Evolutionary conservation across 2,888 invertebrate species (phyloP), one percentile per base, ranked within the genome.

Genomic region (Endotricha flammealis): DNA sequence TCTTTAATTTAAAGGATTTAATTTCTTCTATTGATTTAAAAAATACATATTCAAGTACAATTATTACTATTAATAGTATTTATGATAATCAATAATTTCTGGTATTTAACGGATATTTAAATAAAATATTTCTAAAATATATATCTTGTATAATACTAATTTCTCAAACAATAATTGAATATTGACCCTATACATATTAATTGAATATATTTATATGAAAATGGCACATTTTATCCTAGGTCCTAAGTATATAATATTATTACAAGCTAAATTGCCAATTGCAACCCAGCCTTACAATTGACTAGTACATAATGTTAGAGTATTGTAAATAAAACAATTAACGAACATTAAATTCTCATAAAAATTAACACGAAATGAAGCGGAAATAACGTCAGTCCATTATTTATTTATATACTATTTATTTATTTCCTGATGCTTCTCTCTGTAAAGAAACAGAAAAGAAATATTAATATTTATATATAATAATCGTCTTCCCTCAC

Each of bases 231-330:
- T 64, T 54, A 68, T 48, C 67, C 72, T 75, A 70, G 38, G 39
- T 27, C 42, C 65, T 72, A 73, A 48, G 33, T 50, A n/a, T n/a
- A n/a, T n/a, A n/a, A n/a, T n/a, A n/a, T n/a, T n/a, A 66, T 57
- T 73, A 75, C 67, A 72, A 41, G 46, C 53, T 66, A 65, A n/a
- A 29, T 52, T 46, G 75, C 57, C 80, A 80, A 78, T 74, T 71
- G 78, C 57, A 83, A 76, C 85, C 85, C 85, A 86, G 81, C 85
- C 85, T 77, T 82, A 71, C 80, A 75, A 79, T 71, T 73, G 82
- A 73, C 80, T 46, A 45, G 47, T 50, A 54, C 42, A 56, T 47
- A 52, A 31, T 30, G 39, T 39, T 41, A 34, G 37, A 42, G 36
- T 34, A 31, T 41, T 42, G 24, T 39, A 41, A 40, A 36, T 22